Percentiles rank a stretch among this genome's conserved stretches.
phyloP scores from a whole-genome alignment of 1,140 invertebrate species.

The Drosophila pallidifrons region DNA sequence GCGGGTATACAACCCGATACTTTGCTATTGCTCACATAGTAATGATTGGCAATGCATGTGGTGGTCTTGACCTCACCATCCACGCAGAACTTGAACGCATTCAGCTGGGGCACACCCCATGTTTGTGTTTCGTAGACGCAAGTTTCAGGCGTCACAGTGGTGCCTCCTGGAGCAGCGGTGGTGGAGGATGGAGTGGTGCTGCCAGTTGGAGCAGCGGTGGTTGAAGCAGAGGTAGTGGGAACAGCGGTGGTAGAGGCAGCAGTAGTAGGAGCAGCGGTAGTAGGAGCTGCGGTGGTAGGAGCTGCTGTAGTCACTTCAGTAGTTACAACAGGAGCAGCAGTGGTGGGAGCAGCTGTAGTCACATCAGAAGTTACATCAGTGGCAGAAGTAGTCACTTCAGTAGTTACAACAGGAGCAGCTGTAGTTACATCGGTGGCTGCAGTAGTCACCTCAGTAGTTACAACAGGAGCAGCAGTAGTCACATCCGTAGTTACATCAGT shows the following conservation, averaged over 20 bases:
- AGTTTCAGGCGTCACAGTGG: too few relatives aligned
- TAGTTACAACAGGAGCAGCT: neutral
- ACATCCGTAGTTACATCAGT: neutral
- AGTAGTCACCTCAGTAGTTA: neutral
- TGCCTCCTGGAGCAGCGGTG: neutral
- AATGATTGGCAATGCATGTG: constrained; percentile 43
- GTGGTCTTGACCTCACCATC: constrained; percentile 9
- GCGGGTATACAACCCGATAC: constrained; percentile 63
- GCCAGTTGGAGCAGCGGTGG: neutral
- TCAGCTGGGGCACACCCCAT: constrained; percentile 58
- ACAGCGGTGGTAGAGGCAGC: too few relatives aligned
- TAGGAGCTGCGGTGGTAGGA: neutral
- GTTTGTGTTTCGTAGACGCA: constrained; percentile 55
- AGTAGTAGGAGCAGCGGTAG: too few relatives aligned
- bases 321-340: neutral
- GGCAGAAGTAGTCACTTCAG: neutral
- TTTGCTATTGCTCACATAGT: constrained; percentile 67
- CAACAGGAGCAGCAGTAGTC: neutral
- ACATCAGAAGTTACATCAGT: neutral
- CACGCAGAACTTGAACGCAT: constrained; percentile 61
- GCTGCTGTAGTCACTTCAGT: neutral
- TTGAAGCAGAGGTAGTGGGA: neutral
- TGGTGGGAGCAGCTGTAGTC: neutral
- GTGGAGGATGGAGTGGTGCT: neutral
- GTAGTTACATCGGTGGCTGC: neutral